These are phyloP conservation scores for Aurelia sp. DNA, from an alignment of 30 jellyfish, hydroid and myxozoan species.

Conservation along the genomic window DNA sequence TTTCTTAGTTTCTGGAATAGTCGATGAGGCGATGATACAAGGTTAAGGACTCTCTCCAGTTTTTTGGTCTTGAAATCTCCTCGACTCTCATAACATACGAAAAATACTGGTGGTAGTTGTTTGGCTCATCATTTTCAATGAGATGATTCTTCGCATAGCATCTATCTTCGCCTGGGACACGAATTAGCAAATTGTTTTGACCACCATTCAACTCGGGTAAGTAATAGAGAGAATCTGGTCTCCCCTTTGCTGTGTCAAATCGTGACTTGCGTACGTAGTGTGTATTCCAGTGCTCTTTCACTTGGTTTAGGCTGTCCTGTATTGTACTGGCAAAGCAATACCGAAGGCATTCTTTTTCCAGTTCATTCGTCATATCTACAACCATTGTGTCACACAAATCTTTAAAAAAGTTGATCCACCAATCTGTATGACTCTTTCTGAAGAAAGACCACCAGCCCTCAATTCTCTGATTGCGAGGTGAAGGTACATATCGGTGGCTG, in stretches of 20 bases:
- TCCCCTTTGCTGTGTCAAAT: constrained; percentile 23
- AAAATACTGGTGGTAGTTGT: constrained; percentile 15
- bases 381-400: constrained; percentile 28
- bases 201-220: constrained; percentile 34
- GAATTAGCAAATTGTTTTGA: not conserved
- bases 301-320: constrained; percentile 2
- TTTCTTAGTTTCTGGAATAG: no score
- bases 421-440: constrained; percentile 23
- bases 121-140: not conserved
- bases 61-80: not conserved
- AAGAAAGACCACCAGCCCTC: constrained; percentile 82
- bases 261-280: constrained; percentile 15
- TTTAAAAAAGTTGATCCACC: constrained; percentile 76
- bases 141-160: constrained; percentile 1
- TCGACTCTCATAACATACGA: not conserved
- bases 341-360: constrained; percentile 49
- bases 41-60: not conserved
- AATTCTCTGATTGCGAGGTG: constrained; percentile 74
- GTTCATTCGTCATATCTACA: constrained; percentile 3
- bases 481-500: constrained; percentile 65
- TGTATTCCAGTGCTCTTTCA: constrained; percentile 23
- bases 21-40: no score
- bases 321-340: not conserved
- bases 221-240: constrained; percentile 46
- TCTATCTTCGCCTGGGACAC: constrained; percentile 1